These are phyloP conservation scores for Syngnathus typhle DNA, from an alignment of 2,113 vertebrate species.

Conservation along the genomic window DNA sequence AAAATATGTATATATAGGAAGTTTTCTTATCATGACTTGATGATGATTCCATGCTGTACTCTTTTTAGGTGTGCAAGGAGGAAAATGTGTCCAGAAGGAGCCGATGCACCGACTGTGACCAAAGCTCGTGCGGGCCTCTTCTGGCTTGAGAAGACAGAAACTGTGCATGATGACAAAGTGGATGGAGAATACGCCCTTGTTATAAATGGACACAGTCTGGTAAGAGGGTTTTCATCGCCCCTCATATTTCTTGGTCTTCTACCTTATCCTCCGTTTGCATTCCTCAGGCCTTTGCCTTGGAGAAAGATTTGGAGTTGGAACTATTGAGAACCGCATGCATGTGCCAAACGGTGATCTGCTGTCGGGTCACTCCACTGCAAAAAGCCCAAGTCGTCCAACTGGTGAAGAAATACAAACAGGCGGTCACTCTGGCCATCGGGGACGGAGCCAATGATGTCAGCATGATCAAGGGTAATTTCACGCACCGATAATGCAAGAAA, in stretches of 20 bases:
- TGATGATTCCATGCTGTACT: neutral
- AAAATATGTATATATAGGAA: neutral
- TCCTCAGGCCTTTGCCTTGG: constrained; percentile 79
- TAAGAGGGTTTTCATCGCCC: constrained; percentile 48
- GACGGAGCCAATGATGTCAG: constrained; percentile 92
- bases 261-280: neutral
- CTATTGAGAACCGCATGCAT: constrained; percentile 82
- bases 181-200: constrained; percentile 81
- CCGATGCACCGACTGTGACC: constrained; percentile 53
- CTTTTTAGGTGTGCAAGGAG: constrained; percentile 73
- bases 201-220: constrained; percentile 90
- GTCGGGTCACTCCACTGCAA: constrained; percentile 90
- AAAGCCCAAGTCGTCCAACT: constrained; percentile 94
- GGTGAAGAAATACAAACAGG: constrained; percentile 89
- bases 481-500: neutral
- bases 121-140: constrained; percentile 56
- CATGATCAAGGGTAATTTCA: constrained; percentile 88
- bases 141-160: constrained; percentile 52
- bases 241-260: neutral
- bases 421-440: constrained; percentile 87
- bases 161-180: constrained; percentile 77
- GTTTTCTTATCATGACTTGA: neutral
- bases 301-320: constrained; percentile 78
- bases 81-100: constrained; percentile 75
- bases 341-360: constrained; percentile 92